phyloP scores from a whole-genome alignment of 2,888 invertebrate species.

The Drepanosiphum platanoidis region DNA sequence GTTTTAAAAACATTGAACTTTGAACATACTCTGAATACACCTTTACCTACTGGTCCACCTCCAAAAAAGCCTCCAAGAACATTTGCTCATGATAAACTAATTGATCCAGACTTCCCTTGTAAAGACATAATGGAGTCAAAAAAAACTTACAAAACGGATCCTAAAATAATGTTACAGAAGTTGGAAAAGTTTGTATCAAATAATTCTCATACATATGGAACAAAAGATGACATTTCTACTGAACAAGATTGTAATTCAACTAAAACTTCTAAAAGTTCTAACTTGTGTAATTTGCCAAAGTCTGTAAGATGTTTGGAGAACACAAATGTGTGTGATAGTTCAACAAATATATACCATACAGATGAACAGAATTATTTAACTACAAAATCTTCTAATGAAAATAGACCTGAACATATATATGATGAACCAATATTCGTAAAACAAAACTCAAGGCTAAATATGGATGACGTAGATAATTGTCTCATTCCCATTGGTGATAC shows the following conservation, averaged over 20 bases:
- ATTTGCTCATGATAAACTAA: constrained; percentile 67
- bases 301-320: constrained; percentile 20
- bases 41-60: constrained; percentile 77
- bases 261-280: constrained; percentile 30
- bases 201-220: constrained; percentile 36
- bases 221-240: constrained; percentile 22
- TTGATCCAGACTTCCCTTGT: background rate
- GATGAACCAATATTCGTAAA: constrained; percentile 49
- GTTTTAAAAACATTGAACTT: constrained; percentile 71
- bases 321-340: background rate
- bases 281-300: constrained; percentile 41
- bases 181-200: constrained; percentile 38
- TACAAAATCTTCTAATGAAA: constrained; percentile 34
- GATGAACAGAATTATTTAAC: constrained; percentile 58
- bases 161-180: constrained; percentile 50
- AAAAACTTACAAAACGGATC: constrained; percentile 39
- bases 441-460: constrained; percentile 51
- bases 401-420: constrained; percentile 49
- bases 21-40: constrained; percentile 75
- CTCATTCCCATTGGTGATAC: constrained; percentile 16
- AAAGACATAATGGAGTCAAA: constrained; percentile 31
- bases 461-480: constrained; percentile 33
- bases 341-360: constrained; percentile 38
- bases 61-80: constrained; percentile 81
- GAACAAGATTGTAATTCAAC: constrained; percentile 17